These are phyloP conservation scores for Chrysocyon brachyurus DNA, from an alignment of 2,797 vertebrate genomes.

Conservation along the genomic window DNA sequence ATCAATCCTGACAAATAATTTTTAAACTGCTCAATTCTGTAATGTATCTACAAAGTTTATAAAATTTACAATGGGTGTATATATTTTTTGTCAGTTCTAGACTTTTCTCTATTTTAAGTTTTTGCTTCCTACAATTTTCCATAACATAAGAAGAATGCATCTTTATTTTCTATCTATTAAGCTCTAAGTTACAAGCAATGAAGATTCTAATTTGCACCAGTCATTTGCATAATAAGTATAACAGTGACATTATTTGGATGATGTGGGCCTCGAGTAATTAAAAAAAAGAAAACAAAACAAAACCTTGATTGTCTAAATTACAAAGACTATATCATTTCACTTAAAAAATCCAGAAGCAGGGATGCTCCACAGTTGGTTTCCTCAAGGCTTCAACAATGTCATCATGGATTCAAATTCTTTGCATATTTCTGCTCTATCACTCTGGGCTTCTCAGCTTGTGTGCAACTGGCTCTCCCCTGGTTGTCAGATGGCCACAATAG, in stretches of 20 bases:
- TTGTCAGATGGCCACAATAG: neutral
- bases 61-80: neutral
- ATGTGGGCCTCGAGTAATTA: neutral
- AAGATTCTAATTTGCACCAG: neutral
- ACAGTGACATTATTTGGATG: neutral
- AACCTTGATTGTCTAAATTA: neutral
- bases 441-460: neutral
- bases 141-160: constrained; percentile 9
- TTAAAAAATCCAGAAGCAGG: constrained; percentile 11
- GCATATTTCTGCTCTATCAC: neutral
- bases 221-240: neutral
- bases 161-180: constrained; percentile 46
- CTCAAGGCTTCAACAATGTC: neutral
- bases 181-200: neutral
- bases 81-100: neutral
- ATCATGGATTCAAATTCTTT: neutral
- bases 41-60: neutral
- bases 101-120: neutral
- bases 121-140: constrained; percentile 24
- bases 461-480: neutral
- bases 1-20: constrained; percentile 20
- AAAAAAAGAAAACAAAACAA: neutral
- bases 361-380: neutral
- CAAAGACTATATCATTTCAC: constrained; percentile 9
- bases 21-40: neutral